phyloP scores from a whole-genome alignment of 2,113 vertebrate genomes.

The Microcebus tavaratra region DNA sequence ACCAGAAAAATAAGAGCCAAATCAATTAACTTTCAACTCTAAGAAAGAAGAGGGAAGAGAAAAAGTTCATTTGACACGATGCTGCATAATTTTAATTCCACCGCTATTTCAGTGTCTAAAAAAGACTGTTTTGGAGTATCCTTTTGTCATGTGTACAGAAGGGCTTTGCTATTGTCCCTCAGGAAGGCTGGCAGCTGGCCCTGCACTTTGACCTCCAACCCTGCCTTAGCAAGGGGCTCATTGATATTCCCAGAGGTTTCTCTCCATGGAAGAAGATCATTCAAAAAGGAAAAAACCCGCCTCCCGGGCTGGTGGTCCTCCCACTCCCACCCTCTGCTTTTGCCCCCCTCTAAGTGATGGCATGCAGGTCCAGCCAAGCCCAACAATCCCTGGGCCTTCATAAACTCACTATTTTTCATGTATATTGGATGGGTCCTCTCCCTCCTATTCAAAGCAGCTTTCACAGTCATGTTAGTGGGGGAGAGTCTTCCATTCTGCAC shows the following conservation, averaged over 20 bases:
- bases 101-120: conserved; percentile 75
- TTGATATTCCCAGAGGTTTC: conserved; percentile 85
- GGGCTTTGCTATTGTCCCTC: conserved; percentile 83
- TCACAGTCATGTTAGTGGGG: conserved; percentile 84
- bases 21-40: conserved; percentile 49
- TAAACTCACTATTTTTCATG: conserved; percentile 90
- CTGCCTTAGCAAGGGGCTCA: conserved; percentile 85
- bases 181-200: conserved; percentile 91
- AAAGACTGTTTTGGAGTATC: conserved; percentile 75
- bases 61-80: conserved; percentile 80
- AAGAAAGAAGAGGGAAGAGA: conserved; percentile 31
- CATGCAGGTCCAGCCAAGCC: conserved; percentile 85
- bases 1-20: conserved; percentile 36
- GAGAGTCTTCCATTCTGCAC: conserved; percentile 88
- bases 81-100: conserved; percentile 77
- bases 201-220: conserved; percentile 89
- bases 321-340: conserved; percentile 73
- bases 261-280: conserved; percentile 86
- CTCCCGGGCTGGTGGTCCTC: conserved; percentile 85
- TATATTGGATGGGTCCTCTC: conserved; percentile 87
- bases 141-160: conserved; percentile 81
- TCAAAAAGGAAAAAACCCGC: conserved; percentile 82
- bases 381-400: conserved; percentile 83
- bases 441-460: conserved; percentile 82
- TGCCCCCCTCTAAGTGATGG: conserved; percentile 85